Evolutionary conservation across 2,113 vertebrate species (phyloP).

Genomic region (Beaufortia kweichowensis): DNA sequence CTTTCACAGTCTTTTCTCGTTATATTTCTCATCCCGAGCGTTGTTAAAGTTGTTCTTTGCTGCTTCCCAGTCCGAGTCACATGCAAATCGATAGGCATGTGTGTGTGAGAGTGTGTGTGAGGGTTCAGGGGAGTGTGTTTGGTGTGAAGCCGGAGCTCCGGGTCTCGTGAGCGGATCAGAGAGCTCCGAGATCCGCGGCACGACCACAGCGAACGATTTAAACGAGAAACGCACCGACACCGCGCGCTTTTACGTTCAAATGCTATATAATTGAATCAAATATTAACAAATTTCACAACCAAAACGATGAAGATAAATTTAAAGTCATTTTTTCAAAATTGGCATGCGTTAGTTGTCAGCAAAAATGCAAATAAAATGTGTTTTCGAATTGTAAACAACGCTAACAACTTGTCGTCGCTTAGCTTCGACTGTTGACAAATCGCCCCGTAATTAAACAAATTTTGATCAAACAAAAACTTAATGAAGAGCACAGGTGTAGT

Average conservation of each 20-base stretch:
- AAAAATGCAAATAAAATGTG: conserved; percentile 1
- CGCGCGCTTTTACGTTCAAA: neutral
- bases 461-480: conserved; percentile 13
- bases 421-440: neutral
- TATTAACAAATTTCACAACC: neutral
- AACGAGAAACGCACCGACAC: neutral
- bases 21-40: conserved; percentile 63
- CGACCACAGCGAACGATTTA: conserved; percentile 11
- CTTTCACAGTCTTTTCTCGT: conserved; percentile 67
- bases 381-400: neutral
- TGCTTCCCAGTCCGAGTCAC: conserved; percentile 75
- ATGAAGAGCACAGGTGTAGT: conserved; percentile 41
- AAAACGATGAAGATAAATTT: neutral
- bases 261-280: neutral
- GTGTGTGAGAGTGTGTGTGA: conserved; percentile 58
- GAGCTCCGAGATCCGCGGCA: conserved; percentile 57
- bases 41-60: conserved; percentile 73
- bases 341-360: neutral
- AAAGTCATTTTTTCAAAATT: neutral
- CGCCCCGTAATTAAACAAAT: neutral
- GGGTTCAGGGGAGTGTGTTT: conserved; percentile 64
- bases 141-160: conserved; percentile 71
- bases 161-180: conserved; percentile 72
- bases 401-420: neutral
- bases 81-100: conserved; percentile 76